A percentile compares a stretch with the other conserved stretches of the same genome.
These are phyloP conservation scores for Parambassis ranga DNA, from an alignment of 2,797 vertebrate genomes.

Conservation along the genomic window DNA sequence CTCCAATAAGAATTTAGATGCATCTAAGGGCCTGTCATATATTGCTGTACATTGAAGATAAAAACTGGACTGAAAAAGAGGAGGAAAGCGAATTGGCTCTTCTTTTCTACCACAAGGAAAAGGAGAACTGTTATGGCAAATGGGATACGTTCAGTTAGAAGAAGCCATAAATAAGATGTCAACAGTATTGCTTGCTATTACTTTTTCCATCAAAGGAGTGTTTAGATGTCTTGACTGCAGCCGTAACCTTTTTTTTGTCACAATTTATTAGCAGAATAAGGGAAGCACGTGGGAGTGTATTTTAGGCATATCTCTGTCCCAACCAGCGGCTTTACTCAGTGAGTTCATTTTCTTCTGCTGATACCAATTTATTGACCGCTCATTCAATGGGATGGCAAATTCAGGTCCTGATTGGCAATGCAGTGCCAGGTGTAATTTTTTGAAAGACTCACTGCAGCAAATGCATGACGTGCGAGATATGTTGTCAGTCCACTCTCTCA, in stretches of 20 bases:
- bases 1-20: conserved; percentile 6
- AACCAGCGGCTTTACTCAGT: conserved; percentile 12
- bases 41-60: conserved; percentile 7
- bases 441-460: conserved; percentile 1
- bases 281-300: conserved; percentile 44
- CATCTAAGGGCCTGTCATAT: conserved; percentile 15
- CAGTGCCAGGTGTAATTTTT: conserved; percentile 9
- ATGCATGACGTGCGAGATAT: conserved; percentile 4
- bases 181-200: conserved; percentile 49
- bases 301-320: conserved; percentile 24
- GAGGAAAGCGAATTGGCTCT: conserved; percentile 8
- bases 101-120: conserved; percentile 12
- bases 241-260: conserved; percentile 47
- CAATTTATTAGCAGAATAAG: conserved; percentile 61
- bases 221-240: conserved; percentile 56
- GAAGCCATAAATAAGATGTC: conserved; percentile 60
- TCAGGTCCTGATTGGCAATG: conserved; percentile 24
- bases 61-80: conserved; percentile 9
- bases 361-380: conserved; percentile 31
- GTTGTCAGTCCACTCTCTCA: conserved; percentile 14
- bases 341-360: conserved; percentile 45
- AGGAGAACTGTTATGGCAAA: conserved; percentile 36
- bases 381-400: conserved; percentile 34
- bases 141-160: conserved; percentile 33
- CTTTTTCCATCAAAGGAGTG: conserved; percentile 54